These are phyloP conservation scores for Coleophora flavipennella DNA, from an alignment of 2,888 invertebrate genomes.

Conservation along the genomic window DNA sequence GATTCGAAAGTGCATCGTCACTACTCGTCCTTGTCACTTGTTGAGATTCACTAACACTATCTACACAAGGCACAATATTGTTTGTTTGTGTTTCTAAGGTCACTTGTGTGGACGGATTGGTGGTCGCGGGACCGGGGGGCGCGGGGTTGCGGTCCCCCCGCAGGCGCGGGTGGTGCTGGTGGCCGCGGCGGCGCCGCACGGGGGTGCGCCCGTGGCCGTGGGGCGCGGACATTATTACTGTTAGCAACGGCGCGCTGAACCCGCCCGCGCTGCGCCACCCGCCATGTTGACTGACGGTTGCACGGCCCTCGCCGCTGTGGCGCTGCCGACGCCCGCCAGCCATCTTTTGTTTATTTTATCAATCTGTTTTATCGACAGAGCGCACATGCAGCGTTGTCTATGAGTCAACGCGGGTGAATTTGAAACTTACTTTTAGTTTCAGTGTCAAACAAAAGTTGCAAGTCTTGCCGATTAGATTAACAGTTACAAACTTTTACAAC, in stretches of 20 bases:
- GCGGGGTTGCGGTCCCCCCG: slow-evolving; percentile 72
- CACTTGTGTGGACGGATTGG: slow-evolving; percentile 61
- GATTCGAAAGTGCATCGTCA: slow-evolving; percentile 72
- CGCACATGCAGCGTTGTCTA: slow-evolving; percentile 24
- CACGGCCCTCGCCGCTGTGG: slow-evolving; percentile 48
- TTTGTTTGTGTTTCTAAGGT: slow-evolving; percentile 58
- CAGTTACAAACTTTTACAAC: no score
- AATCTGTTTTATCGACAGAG: slow-evolving; percentile 55
- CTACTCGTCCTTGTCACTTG: slow-evolving; percentile 70
- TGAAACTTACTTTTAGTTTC: slow-evolving; percentile 13
- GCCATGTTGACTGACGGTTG: slow-evolving; percentile 73
- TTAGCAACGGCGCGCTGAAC: slow-evolving; percentile 54
- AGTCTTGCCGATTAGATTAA: no score
- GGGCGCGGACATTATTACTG: slow-evolving; percentile 74
- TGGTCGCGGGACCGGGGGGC: slow-evolving; percentile 36
- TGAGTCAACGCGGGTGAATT: slow-evolving; percentile 34
- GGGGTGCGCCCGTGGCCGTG: slow-evolving; percentile 73
- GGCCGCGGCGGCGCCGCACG: slow-evolving; percentile 78
- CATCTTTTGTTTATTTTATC: slow-evolving; percentile 43
- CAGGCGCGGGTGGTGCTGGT: slow-evolving; percentile 83
- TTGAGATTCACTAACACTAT: slow-evolving; percentile 72
- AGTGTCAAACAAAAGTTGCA: no score
- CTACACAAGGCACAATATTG: slow-evolving; percentile 70
- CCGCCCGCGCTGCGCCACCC: slow-evolving; percentile 69
- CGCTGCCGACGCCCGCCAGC: slow-evolving; percentile 24